A percentile compares a stretch with the other conserved stretches of the same genome.
These are phyloP conservation scores for Syngnathus typhle DNA, from an alignment of 2,113 vertebrate species.

Conservation along the genomic window DNA sequence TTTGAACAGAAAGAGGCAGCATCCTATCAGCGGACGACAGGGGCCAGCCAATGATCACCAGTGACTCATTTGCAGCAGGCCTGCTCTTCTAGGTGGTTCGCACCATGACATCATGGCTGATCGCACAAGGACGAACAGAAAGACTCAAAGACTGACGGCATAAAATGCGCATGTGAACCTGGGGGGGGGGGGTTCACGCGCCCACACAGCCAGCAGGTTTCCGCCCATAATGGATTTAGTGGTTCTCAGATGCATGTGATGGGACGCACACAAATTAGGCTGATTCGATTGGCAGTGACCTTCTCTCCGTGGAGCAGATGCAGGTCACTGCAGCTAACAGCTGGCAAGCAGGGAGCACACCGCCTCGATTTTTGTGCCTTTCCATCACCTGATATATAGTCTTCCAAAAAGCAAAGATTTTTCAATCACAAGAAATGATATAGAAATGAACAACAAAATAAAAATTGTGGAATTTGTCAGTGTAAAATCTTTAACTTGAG, in stretches of 20 bases:
- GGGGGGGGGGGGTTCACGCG: constrained; percentile 15
- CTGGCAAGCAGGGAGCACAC: constrained; percentile 25
- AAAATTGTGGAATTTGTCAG: background rate
- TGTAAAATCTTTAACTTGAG: background rate
- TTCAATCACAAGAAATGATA: background rate
- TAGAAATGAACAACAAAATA: background rate
- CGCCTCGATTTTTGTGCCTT: background rate
- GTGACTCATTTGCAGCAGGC: constrained; percentile 27
- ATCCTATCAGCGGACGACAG: constrained; percentile 50
- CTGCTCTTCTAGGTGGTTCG: constrained; percentile 21
- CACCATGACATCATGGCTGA: constrained; percentile 16
- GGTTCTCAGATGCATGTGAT: constrained; percentile 23
- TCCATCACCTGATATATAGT: background rate
- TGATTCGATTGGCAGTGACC: constrained; percentile 49
- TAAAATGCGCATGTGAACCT: constrained; percentile 10
- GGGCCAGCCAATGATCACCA: constrained; percentile 36
- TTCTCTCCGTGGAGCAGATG: constrained; percentile 45
- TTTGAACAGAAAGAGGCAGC: constrained; percentile 60
- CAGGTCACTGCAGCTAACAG: constrained; percentile 40
- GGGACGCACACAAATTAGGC: constrained; percentile 30
- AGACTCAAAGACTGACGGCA: constrained; percentile 17
- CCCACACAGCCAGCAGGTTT: constrained; percentile 28
- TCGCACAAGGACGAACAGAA: constrained; percentile 23
- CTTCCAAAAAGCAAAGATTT: background rate
- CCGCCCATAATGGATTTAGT: constrained; percentile 37